phyloP scores from a whole-genome alignment of 1,140 invertebrate genomes.

The Megathymus violae region DNA sequence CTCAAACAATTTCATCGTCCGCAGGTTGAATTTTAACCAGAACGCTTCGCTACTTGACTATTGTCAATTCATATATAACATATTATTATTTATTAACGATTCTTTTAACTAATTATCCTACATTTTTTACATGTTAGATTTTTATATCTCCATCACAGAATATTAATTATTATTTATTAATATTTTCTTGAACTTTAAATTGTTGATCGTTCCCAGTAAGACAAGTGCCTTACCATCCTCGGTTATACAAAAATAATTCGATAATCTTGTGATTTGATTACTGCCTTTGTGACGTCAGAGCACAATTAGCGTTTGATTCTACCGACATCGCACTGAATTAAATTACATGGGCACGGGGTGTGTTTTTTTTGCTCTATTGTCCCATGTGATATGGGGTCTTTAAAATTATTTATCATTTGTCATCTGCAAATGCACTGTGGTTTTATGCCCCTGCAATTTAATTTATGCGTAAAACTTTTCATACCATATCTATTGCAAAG shows the following conservation, averaged over 20 bases:
- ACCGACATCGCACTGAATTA: slow-evolving; percentile 24
- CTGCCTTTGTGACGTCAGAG: slow-evolving; percentile 24
- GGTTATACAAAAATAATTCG: slow-evolving; percentile 29
- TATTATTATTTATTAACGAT: too few relatives aligned
- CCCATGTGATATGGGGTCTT: slow-evolving; percentile 16
- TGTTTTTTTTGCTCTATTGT: slow-evolving; percentile 14
- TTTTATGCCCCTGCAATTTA: background rate
- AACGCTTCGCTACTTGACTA: too few relatives aligned
- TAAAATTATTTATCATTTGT: slow-evolving; percentile 25
- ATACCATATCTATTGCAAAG: too few relatives aligned
- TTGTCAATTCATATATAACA: too few relatives aligned
- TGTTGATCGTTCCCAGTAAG: background rate
- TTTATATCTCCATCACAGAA: too few relatives aligned
- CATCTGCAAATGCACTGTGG: slow-evolving; percentile 14
- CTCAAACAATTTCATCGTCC: too few relatives aligned
- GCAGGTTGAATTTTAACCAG: too few relatives aligned
- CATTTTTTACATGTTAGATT: too few relatives aligned
- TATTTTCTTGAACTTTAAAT: background rate
- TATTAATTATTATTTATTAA: too few relatives aligned
- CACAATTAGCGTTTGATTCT: slow-evolving; percentile 30
- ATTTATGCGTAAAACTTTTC: background rate
- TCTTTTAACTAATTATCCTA: too few relatives aligned
- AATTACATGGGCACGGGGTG: slow-evolving; percentile 19
- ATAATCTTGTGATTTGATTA: slow-evolving; percentile 27
- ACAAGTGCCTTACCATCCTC: background rate